Evolutionary conservation across 2,797 vertebrate species (phyloP).

Genomic region (Poliocrania exsul): DNA sequence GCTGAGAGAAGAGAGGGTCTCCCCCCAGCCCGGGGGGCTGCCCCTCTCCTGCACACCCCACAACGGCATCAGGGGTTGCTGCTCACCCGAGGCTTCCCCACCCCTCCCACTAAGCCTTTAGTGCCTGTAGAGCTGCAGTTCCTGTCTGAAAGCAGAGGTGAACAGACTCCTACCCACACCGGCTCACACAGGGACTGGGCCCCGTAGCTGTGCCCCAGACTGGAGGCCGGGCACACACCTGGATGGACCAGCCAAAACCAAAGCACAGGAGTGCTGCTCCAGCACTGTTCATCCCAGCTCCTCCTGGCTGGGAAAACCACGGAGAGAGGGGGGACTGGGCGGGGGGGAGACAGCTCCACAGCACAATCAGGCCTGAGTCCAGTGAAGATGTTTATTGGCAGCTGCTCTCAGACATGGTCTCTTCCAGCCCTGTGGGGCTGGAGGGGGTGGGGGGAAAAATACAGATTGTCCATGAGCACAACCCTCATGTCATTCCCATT

Average conservation of each 20-base stretch:
- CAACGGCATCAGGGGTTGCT: background rate
- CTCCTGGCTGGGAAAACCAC: background rate
- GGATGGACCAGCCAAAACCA: background rate
- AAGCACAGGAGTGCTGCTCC: background rate
- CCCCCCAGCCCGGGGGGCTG: background rate
- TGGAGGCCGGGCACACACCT: background rate
- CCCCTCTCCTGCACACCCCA: background rate
- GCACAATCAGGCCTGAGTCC: background rate
- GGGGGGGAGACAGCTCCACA: background rate
- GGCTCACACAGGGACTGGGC: background rate
- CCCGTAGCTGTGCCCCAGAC: background rate
- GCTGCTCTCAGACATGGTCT: background rate
- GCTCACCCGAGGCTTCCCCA: background rate
- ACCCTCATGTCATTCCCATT: conserved; percentile 41
- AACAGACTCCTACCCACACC: background rate
- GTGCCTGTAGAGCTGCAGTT: background rate
- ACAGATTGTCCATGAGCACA: conserved; percentile 11
- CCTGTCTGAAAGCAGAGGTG: background rate
- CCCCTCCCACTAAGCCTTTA: background rate
- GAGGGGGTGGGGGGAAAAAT: background rate
- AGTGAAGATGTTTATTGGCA: conserved; percentile 41
- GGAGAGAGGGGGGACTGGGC: background rate
- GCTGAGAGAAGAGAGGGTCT: fast-evolving
- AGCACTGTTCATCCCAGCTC: background rate
- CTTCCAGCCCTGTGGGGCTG: conserved; percentile 25